These are phyloP conservation scores for Galleria mellonella DNA, from an alignment of 1,140 invertebrate species.

Conservation along the genomic window DNA sequence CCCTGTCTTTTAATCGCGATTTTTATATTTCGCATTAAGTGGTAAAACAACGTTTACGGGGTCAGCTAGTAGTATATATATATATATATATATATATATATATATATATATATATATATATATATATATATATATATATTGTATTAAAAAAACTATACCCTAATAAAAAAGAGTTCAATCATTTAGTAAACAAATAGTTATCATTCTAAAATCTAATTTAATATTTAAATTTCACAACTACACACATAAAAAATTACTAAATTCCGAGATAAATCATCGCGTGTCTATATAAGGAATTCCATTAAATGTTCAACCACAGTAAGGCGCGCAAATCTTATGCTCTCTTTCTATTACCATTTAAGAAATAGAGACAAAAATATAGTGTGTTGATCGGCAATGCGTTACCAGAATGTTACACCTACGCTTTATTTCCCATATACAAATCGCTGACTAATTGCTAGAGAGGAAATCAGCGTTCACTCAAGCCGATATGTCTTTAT, in stretches of 20 bases:
- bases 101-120: too few relatives aligned
- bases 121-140: too few relatives aligned
- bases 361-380: neutral
- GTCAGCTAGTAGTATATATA: too few relatives aligned
- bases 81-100: too few relatives aligned
- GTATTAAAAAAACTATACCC: too few relatives aligned
- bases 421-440: constrained; percentile 6
- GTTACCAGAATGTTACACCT: constrained; percentile 4
- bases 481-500: neutral
- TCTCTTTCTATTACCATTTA: neutral
- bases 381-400: neutral
- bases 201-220: too few relatives aligned
- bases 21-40: too few relatives aligned
- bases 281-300: neutral
- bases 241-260: neutral
- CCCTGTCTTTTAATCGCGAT: too few relatives aligned
- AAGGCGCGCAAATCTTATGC: constrained; percentile 9
- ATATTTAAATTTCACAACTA: too few relatives aligned
- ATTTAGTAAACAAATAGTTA: too few relatives aligned
- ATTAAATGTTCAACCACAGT: neutral
- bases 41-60: too few relatives aligned
- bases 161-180: too few relatives aligned
- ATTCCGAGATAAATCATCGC: neutral
- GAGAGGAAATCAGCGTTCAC: neutral
- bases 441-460: constrained; percentile 12